Evolutionary conservation across 2,797 vertebrate species (phyloP), one percentile per base, ranked within the genome.

Genomic region (Falco biarmicus): DNA sequence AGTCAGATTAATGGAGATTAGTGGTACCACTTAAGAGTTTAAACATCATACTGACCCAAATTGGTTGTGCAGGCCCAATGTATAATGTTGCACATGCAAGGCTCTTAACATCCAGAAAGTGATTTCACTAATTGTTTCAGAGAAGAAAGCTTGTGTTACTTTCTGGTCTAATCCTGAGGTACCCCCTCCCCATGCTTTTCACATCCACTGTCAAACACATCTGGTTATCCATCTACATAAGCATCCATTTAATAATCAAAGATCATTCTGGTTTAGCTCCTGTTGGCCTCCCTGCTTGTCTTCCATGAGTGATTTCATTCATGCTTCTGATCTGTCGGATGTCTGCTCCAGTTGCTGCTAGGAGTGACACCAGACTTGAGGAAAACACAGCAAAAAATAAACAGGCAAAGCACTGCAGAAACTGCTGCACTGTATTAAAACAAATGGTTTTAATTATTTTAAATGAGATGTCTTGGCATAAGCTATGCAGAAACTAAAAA

Each of bases 1-100:
- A 97, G 97, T 98, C 97, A 98, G 98, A 98, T 98, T 98, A 98
- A 96, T 74, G 87, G 97, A 97, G 98, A 98, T 98, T 98, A 98
- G 98, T 96, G 97, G 87, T 96, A 97, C 97, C 98, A 98, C 93
- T 98, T 98, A 98, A 98, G 98, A 98, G 98, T 98, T 98, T 98
- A 98, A 98, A 98, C 97, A 97, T 98, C 76, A 43, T 95, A 95
- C 95, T 98, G 98, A 98, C 98, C 98, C 98, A 98, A 96, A 98
- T 98, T 97, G 95, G 97, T 91, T 76, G 91, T 95, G 91, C 89
- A 76, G 76, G 69, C 84, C 45, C 87, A 87, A 64, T 3, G 2
- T 48, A 73, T 16, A 77, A 89, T 15, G 2, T 83, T 63, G 60
- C 48, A 50, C 41, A 65, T 19, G 59, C 37, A 50, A 54, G 75